phyloP scores from a whole-genome alignment of 2,888 invertebrate genomes.

The Cosmopolites sordidus region DNA sequence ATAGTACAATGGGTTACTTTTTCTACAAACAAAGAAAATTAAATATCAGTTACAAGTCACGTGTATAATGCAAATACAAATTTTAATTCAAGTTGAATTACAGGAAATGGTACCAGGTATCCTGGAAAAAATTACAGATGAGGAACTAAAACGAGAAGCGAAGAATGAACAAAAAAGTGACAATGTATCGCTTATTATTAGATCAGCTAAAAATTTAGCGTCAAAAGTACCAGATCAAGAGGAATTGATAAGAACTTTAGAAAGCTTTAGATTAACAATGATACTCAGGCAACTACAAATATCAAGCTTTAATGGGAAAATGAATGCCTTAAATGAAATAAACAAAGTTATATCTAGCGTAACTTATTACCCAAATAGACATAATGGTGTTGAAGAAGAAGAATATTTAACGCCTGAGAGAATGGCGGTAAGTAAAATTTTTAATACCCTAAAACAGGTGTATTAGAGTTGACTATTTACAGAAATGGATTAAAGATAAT shows the following conservation, averaged over 20 bases:
- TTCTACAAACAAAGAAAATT: no score
- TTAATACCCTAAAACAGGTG: no score
- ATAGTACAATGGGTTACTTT: constrained; percentile 26
- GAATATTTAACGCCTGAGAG: constrained; percentile 91
- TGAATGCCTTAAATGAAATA: constrained; percentile 97
- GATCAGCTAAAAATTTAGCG: constrained; percentile 85
- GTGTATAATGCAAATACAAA: no score
- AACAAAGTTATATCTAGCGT: constrained; percentile 93
- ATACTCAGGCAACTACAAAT: constrained; percentile 86
- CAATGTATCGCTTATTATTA: constrained; percentile 89
- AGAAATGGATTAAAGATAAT: constrained; percentile 95
- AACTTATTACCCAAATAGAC: constrained; percentile 79
- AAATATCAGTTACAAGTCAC: no score
- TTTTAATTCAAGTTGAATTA: not conserved
- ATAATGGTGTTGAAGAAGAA: constrained; percentile 69
- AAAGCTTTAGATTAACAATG: constrained; percentile 95
- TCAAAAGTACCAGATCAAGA: constrained; percentile 81
- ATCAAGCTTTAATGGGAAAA: constrained; percentile 97
- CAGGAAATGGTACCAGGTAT: constrained; percentile 84
- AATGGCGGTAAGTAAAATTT: constrained; percentile 73
- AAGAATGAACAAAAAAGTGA: constrained; percentile 95
- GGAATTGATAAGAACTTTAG: constrained; percentile 70
- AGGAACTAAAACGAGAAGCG: constrained; percentile 92
- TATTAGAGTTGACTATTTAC: no score
- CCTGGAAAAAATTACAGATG: constrained; percentile 89